Percentiles rank a stretch among this genome's conserved stretches.
Evolutionary conservation across 2,888 invertebrate genomes (phyloP).

Genomic region (Steinernema hermaphroditum): DNA sequence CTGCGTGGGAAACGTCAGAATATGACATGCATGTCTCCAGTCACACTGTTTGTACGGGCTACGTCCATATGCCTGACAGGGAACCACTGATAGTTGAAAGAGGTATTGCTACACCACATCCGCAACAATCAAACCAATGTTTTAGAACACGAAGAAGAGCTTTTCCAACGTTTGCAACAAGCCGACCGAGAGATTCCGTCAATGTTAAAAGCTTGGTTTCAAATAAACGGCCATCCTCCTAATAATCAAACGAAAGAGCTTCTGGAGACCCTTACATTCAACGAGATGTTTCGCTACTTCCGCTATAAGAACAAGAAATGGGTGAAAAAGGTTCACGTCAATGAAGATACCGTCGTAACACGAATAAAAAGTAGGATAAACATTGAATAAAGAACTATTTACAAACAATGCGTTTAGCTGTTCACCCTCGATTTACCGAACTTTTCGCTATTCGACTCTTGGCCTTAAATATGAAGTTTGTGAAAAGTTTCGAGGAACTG

Average conservation of each 20-base stretch:
- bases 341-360: background rate
- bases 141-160: constrained; percentile 1
- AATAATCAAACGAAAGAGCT: background rate
- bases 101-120: background rate
- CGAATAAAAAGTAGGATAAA: background rate
- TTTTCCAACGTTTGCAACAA: background rate
- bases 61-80: constrained; percentile 34
- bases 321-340: background rate
- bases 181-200: background rate
- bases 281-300: constrained; percentile 16
- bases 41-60: constrained; percentile 30
- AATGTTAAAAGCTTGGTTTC: constrained; percentile 36
- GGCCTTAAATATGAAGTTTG: background rate
- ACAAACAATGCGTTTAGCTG: constrained; percentile 24
- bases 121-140: background rate
- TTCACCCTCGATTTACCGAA: constrained; percentile 33
- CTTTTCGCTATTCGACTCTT: constrained; percentile 33
- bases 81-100: constrained; percentile 11
- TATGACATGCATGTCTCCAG: constrained; percentile 31
- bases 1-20: constrained; percentile 26
- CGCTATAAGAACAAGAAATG: background rate
- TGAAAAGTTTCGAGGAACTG: constrained; percentile 24
- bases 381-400: background rate
- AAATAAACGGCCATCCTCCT: background rate
- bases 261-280: background rate